Evolutionary conservation across 2,888 invertebrate genomes (phyloP).

Genomic region (Spodoptera picta): DNA sequence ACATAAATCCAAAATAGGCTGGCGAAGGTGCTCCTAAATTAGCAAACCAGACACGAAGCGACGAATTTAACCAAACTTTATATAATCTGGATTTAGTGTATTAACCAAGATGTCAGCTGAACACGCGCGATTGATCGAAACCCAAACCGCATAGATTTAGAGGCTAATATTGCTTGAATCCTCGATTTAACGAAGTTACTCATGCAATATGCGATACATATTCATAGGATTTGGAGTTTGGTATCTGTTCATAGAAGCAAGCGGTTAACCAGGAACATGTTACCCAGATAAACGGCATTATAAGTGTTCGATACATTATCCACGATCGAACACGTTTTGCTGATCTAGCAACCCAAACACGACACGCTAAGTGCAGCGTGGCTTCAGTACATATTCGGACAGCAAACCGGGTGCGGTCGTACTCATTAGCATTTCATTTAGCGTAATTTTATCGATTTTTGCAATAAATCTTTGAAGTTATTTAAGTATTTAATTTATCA

Average conservation of each 20-base stretch:
- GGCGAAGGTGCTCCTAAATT: conserved; percentile 28
- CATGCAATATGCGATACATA: conserved; percentile 54
- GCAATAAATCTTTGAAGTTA: too few relatives aligned
- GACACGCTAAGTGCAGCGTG: too few relatives aligned
- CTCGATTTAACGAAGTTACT: conserved; percentile 36
- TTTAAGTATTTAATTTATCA: too few relatives aligned
- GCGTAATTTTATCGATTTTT: too few relatives aligned
- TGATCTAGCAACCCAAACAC: too few relatives aligned
- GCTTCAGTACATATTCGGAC: too few relatives aligned
- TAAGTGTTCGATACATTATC: too few relatives aligned
- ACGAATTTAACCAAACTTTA: conserved; percentile 34
- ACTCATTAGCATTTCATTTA: too few relatives aligned
- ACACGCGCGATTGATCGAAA: conserved; percentile 13
- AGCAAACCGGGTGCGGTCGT: too few relatives aligned
- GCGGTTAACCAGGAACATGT: conserved; percentile 1
- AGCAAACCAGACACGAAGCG: conserved; percentile 23
- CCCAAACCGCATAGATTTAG: conserved; percentile 12
- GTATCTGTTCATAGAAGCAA: conserved; percentile 17
- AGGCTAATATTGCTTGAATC: conserved; percentile 26
- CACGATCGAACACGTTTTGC: too few relatives aligned
- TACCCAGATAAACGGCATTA: too few relatives aligned
- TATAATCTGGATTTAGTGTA: conserved; percentile 47
- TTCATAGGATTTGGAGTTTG: conserved; percentile 44
- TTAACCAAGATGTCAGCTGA: conserved; percentile 39
- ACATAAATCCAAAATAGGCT: conserved; percentile 21